phyloP scores from a whole-genome alignment of 2,797 vertebrate genomes.

The Pangasius sanitwongsei region DNA sequence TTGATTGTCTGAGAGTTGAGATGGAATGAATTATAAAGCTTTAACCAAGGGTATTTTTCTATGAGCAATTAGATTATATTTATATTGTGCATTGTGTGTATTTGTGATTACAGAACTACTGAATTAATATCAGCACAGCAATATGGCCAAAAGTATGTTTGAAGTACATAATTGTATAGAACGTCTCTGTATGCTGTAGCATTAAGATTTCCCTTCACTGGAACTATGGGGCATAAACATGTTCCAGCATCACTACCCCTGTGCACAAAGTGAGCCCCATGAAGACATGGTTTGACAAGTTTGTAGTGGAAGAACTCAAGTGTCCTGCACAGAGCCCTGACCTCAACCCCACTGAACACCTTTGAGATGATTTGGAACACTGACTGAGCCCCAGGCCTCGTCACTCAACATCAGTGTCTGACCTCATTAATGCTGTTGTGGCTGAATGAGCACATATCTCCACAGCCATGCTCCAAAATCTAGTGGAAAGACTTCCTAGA shows the following conservation, averaged over 20 bases:
- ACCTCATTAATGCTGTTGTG: not conserved
- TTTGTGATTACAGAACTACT: not conserved
- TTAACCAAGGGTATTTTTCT: not conserved
- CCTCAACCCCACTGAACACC: not conserved
- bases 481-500: not conserved
- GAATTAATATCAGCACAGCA: not conserved
- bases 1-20: slow-evolving; percentile 36
- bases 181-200: not conserved
- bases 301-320: not conserved
- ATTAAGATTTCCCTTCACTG: not conserved
- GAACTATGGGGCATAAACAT: not conserved
- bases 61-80: not conserved
- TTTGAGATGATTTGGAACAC: not conserved
- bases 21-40: slow-evolving; percentile 15
- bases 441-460: not conserved
- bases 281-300: not conserved
- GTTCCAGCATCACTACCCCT: not conserved
- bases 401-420: not conserved
- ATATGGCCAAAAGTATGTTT: not conserved
- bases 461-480: not conserved
- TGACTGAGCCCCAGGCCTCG: not conserved
- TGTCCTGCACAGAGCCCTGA: not conserved
- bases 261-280: not conserved
- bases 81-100: not conserved
- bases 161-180: not conserved